Base-by-base conservation (phyloP, 1,140 invertebrate genomes). In the Goniozus legneri region DNA sequence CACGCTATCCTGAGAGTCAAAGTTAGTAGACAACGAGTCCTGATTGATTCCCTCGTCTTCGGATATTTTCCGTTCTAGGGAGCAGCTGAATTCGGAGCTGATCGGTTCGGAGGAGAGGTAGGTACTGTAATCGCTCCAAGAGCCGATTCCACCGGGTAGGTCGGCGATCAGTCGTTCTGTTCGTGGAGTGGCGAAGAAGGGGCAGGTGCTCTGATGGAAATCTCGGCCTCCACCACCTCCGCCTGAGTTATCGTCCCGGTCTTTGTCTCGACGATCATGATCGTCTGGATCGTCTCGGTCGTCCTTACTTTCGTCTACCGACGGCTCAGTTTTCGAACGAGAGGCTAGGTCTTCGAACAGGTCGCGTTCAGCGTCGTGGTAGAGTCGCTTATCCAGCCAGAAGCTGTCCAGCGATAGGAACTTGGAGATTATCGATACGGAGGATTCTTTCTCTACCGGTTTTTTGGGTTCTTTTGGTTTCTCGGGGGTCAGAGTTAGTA, bases 41-140 rank as follows among this genome's bases (percentile, higher is more conserved):
- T n/a, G n/a, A n/a, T n/a, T n/a, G n/a, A n/a, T n/a, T n/a, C n/a
- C n/a, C n/a, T n/a, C n/a, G n/a, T n/a, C n/a, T n/a, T n/a, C n/a
- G n/a, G n/a, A n/a, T n/a, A n/a, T n/a, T n/a, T n/a, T n/a, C n/a
- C n/a, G n/a, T n/a, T n/a, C n/a, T n/a, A n/a, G n/a, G n/a, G n/a
- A n/a, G n/a, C n/a, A n/a, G n/a, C n/a, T n/a, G n/a, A n/a, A 44
- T 27, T 48, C 48, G 43, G 58, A 45, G 19, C 18, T 10, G 10
- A 27, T 27, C 24, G 24, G 27, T 62, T 82, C 81, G 45, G 73
- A 54, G 56, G 79, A 80, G 55, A 91, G 73, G 65, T 90, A 90
- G 37, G 88, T 91, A 70, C 86, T 91, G 65, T 88, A 81, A 67
- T 90, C 89, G 65, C 82, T 83, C 88, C 89, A 91, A 59, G 86